Conservation (phyloP, 2,888 invertebrate species). For the Notocelia uddmanniana region DNA sequence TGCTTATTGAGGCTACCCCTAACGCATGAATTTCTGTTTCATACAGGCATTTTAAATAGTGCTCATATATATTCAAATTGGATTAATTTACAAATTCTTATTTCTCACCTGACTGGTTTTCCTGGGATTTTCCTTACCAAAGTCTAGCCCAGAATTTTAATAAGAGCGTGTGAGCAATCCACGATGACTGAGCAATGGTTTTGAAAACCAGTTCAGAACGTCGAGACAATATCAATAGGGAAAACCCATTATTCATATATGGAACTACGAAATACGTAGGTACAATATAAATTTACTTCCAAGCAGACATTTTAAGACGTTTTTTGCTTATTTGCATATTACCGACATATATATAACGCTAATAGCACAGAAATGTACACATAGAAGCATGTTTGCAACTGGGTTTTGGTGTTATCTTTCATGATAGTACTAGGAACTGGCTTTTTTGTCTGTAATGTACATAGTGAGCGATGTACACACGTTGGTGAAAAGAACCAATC, state of each 20-base stretch:
- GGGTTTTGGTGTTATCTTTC: neutral
- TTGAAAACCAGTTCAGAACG: neutral
- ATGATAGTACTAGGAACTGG: neutral
- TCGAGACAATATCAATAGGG: conserved; percentile 12
- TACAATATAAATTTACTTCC: neutral
- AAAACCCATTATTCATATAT: conserved; percentile 3
- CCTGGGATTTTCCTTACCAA: conserved; percentile 8
- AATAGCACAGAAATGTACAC: neutral
- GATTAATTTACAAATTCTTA: neutral
- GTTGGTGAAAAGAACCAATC: neutral
- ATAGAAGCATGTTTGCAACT: neutral
- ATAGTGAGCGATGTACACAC: neutral
- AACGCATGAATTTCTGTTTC: neutral
- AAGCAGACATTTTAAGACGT: neutral
- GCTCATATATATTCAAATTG: too few species aligned
- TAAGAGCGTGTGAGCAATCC: conserved; percentile 1
- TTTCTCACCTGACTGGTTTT: conserved; percentile 18
- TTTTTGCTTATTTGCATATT: conserved; percentile 2
- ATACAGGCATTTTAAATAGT: neutral
- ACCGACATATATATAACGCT: neutral
- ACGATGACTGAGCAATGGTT: neutral
- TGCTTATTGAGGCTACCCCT: neutral
- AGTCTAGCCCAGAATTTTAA: neutral
- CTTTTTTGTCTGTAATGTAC: neutral
- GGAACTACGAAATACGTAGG: neutral